These are phyloP conservation scores for Oplegnathus fasciatus DNA, from an alignment of 2,113 vertebrate genomes.

Conservation along the genomic window DNA sequence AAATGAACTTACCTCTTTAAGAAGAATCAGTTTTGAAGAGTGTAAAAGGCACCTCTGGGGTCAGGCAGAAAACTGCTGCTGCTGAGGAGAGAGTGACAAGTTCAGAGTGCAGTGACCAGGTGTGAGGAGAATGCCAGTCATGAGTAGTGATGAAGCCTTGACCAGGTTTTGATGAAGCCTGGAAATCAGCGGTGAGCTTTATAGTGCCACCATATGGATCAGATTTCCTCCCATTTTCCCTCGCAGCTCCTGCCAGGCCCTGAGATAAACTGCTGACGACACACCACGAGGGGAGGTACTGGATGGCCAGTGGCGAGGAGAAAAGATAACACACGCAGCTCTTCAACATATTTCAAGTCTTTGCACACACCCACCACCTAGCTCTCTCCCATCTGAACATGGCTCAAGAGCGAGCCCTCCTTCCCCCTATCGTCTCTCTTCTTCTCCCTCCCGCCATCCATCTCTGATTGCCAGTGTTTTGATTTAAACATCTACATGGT, in stretches of 20 bases:
- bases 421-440: constrained; percentile 37
- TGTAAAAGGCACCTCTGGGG: constrained; percentile 40
- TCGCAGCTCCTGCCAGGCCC: constrained; percentile 74
- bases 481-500: constrained; percentile 82
- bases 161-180: constrained; percentile 70
- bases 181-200: constrained; percentile 75
- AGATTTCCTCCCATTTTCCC: constrained; percentile 79
- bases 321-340: constrained; percentile 84
- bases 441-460: constrained; percentile 38
- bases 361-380: constrained; percentile 67
- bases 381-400: constrained; percentile 71
- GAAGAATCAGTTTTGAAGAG: constrained; percentile 40
- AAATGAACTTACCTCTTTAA: constrained; percentile 70
- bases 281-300: constrained; percentile 78
- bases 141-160: constrained; percentile 64
- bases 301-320: constrained; percentile 74
- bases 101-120: constrained; percentile 43
- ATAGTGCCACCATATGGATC: constrained; percentile 81
- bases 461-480: constrained; percentile 69
- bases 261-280: constrained; percentile 80
- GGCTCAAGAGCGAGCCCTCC: constrained; percentile 68
- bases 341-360: constrained; percentile 79
- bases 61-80: constrained; percentile 53
- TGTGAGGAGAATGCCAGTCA: constrained; percentile 53
- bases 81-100: constrained; percentile 54